Evolutionary conservation across 1,140 invertebrate species (phyloP).

Genomic region (Pentalonia nigronervosa): DNA sequence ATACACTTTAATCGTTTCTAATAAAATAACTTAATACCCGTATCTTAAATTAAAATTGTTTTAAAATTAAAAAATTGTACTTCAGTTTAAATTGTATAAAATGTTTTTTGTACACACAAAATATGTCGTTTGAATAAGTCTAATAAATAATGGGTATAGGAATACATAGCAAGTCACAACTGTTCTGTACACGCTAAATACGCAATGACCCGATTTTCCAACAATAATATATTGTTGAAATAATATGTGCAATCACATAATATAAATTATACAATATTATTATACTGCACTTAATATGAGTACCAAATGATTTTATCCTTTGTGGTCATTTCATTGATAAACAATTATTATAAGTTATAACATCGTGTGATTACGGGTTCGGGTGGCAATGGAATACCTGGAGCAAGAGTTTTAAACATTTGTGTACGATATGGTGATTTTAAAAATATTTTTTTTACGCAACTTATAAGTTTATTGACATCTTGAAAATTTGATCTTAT

Average conservation of each 20-base stretch:
- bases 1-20: neutral
- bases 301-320: neutral
- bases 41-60: neutral
- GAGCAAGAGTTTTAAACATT: no score
- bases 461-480: no score
- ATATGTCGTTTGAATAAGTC: neutral
- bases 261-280: neutral
- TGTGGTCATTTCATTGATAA: neutral
- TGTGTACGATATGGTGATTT: no score
- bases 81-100: neutral
- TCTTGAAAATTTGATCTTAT: no score
- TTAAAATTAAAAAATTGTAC: neutral
- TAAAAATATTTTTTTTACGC: no score
- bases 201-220: conserved; percentile 38
- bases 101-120: neutral
- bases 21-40: neutral
- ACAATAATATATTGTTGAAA: neutral
- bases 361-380: no score
- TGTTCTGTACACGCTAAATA: conserved; percentile 26
- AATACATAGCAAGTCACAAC: neutral
- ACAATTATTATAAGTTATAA: neutral
- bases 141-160: neutral
- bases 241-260: conserved; percentile 18
- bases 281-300: neutral
- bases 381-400: no score